phyloP scores from a whole-genome alignment of 2,797 vertebrate genomes.

The Gephyroberyx darwinii region DNA sequence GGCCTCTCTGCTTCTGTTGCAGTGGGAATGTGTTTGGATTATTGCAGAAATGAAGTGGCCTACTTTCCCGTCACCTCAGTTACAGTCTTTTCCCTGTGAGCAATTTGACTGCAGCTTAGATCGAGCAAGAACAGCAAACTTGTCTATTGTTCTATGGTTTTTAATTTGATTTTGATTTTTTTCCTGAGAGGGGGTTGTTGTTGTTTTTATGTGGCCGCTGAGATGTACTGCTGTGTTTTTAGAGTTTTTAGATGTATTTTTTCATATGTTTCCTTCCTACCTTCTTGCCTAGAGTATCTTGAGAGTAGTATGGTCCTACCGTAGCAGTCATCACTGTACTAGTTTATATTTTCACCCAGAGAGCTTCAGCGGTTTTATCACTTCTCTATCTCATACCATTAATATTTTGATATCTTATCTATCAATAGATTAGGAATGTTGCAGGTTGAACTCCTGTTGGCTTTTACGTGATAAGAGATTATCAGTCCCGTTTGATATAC shows the following conservation, averaged over 20 bases:
- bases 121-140: background rate
- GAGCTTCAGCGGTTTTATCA: slow-evolving; percentile 34
- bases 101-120: slow-evolving; percentile 14
- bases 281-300: too few species aligned
- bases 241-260: slow-evolving; percentile 4
- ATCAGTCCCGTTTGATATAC: slow-evolving; percentile 15
- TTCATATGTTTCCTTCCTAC: background rate
- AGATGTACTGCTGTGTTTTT: background rate
- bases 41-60: slow-evolving; percentile 60
- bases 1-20: slow-evolving; percentile 49
- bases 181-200: too few species aligned
- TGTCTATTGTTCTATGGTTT: too few species aligned
- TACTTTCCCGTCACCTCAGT: slow-evolving; percentile 45
- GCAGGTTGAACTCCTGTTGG: slow-evolving; percentile 26
- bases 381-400: slow-evolving; percentile 30
- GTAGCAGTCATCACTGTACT: background rate
- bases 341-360: slow-evolving; percentile 17
- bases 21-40: slow-evolving; percentile 61
- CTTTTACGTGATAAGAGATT: slow-evolving; percentile 28
- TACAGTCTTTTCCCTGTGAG: slow-evolving; percentile 18
- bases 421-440: slow-evolving; percentile 34
- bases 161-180: background rate
- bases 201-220: too few species aligned
- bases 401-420: slow-evolving; percentile 41
- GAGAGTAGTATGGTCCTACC: background rate